Base-by-base conservation (phyloP, 2,797 vertebrate genomes). In the Erpetoichthys calabaricus region DNA sequence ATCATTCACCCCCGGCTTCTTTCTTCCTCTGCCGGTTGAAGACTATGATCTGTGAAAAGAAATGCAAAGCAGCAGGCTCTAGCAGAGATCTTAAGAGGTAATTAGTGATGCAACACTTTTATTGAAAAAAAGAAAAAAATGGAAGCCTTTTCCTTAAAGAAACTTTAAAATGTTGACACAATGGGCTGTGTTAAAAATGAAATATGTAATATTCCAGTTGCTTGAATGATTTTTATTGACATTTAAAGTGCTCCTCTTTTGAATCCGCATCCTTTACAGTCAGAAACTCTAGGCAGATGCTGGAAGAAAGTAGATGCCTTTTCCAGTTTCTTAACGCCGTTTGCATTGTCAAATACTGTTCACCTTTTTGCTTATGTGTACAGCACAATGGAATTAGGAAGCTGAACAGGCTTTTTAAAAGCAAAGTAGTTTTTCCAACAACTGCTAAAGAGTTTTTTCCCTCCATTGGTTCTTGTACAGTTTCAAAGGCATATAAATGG, bases 1-100 rank as follows among this genome's bases (percentile, higher is more conserved):
- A 75, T 7, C 75, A 76, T 77, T 75, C 75, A 74, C 72, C 69
- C 47, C n/a, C 67, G 70, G 63, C 78, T 73, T 72, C 60, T 72
- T 72, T 75, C 74, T 63, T 67, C 65, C 68, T 74, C 75, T 47
- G 47, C 59, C 56, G 45, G 46, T 47, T 44, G 47, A 54, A 47
- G 56, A 7, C 46, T 10, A n/a, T 3, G 56, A 57, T 46, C 7
- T 56, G 50, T 47, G 47, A 49, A 49, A 49, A n/a, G 47, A 49
- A 25, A 25, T 25, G 25, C 25, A 25, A 49, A 49, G 47, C n/a
- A n/a, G 47, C 47, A 8, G 47, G 7, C 7, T 7, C 47, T n/a
- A 7, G 47, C 47, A 3, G n/a, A n/a, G n/a, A 49, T 49, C 47
- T 49, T 51, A 44, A 8, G 57, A 56, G 57, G 49, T 49, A 56